phyloP scores from a whole-genome alignment of 2,888 invertebrate species.

The Zaprionus bogoriensis region DNA sequence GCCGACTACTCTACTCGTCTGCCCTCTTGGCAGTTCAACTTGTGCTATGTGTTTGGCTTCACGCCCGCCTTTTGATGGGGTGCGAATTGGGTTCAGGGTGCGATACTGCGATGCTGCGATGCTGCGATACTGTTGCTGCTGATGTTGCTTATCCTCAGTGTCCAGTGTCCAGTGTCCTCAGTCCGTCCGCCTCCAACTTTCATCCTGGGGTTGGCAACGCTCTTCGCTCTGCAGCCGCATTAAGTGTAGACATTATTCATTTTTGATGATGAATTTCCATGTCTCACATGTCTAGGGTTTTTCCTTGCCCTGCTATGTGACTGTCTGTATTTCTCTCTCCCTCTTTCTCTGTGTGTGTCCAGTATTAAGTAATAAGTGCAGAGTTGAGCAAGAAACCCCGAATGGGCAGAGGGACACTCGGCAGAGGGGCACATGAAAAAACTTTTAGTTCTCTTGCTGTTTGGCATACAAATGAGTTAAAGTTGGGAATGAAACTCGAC shows the following conservation, averaged over 20 bases:
- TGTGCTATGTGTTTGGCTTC: conserved; percentile 53
- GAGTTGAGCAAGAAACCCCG: conserved; percentile 48
- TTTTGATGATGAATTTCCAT: conserved; percentile 82
- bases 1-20: neutral
- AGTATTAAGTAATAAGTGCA: conserved; percentile 79
- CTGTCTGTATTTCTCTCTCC: neutral
- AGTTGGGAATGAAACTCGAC: conserved; percentile 43
- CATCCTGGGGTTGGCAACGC: conserved; percentile 15
- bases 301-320: conserved; percentile 13
- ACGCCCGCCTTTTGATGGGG: conserved; percentile 76
- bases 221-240: conserved; percentile 60
- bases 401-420: conserved; percentile 31
- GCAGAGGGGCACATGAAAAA: conserved; percentile 59
- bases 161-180: conserved; percentile 14
- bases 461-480: conserved; percentile 78
- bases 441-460: conserved; percentile 72
- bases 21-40: conserved; percentile 13
- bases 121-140: conserved; percentile 25
- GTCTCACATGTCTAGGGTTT: conserved; percentile 74
- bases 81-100: conserved; percentile 69
- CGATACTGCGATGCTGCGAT: too few species aligned
- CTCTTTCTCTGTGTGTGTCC: conserved; percentile 44
- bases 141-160: conserved; percentile 30
- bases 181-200: neutral
- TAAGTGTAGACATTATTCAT: conserved; percentile 82